phyloP scores from a whole-genome alignment of 2,797 vertebrate species.

The Anguilla obscura region DNA sequence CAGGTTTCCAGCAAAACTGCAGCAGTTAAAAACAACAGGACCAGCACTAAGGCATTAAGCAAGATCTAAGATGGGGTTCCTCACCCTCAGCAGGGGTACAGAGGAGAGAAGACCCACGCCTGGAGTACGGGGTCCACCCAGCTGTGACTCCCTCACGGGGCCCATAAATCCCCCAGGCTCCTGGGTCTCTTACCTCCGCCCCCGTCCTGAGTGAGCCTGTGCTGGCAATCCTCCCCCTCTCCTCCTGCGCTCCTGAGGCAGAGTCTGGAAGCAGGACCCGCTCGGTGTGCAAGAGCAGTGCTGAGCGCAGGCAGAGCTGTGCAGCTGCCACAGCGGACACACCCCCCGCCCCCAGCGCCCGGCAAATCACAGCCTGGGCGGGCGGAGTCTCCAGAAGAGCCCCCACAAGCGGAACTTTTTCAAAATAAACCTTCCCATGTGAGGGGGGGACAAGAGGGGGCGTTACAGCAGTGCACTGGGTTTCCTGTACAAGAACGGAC shows the following conservation, averaged over 20 bases:
- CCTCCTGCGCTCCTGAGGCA: background rate
- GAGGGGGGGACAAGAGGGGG: slow-evolving; percentile 30
- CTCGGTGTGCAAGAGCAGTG: slow-evolving; percentile 9
- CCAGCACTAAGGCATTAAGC: background rate
- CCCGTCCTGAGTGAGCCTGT: slow-evolving; percentile 49
- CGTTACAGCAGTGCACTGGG: slow-evolving; percentile 8
- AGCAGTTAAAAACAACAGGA: background rate
- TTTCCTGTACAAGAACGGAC: slow-evolving; percentile 13
- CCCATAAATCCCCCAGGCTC: background rate
- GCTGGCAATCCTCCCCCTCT: background rate
- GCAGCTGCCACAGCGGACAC: slow-evolving; percentile 44
- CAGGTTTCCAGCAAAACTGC: background rate
- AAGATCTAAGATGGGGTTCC: background rate
- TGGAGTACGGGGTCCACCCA: background rate
- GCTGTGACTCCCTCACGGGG: background rate
- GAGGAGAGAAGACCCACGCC: background rate
- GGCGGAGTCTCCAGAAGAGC: slow-evolving; percentile 25
- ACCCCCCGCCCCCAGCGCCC: slow-evolving; percentile 41
- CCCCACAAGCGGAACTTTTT: slow-evolving; percentile 48
- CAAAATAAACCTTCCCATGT: slow-evolving; percentile 54
- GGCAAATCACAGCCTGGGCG: slow-evolving; percentile 54
- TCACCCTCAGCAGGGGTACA: background rate
- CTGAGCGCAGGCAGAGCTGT: slow-evolving; percentile 43
- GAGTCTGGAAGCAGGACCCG: background rate
- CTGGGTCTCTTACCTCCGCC: slow-evolving; percentile 20